Evolutionary conservation across 2,888 invertebrate genomes (phyloP), one percentile per base, ranked within the genome.

Genomic region (Chloromyia formosa): DNA sequence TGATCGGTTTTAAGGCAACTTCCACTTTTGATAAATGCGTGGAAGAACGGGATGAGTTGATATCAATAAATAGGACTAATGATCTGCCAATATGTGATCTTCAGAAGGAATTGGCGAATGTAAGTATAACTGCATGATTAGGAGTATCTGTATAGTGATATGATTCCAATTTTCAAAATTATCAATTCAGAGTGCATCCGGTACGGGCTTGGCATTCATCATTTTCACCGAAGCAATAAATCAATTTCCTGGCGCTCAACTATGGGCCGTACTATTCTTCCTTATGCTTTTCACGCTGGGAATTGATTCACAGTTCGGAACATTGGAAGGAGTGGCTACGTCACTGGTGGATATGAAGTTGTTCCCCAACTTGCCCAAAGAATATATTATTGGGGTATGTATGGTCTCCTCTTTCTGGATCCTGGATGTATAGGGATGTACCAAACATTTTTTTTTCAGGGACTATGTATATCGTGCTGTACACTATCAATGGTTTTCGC

Each of bases 211-310:
- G 75, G 98, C 97, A 0, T 98, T 98, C 85, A 97, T 97, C 77
- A 96, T 97, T 79, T 98, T 97, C 87, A 97, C 98, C 0, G 97
- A 98, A 86, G 98, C 98, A 7, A 97, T 98, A 82, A 96, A 97
- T 86, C 97, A 97, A 86, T 97, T 98, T 85, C 97, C 97, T 0
- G 95, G 96, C 0, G 95, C 97, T 0, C 97, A 96, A 80, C 91
- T 98, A 82, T 98, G 98, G 98, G 94, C 97, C 2, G 90, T 97
- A 14, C 89, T 98, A 12, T 98, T 98, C 87, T 98, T 98, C 86
- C 88, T 97, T 71, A 98, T 98, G 98, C 89, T 98, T 45, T 95
- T 98, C 84, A 97, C 97, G 0, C 87, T 98, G 75, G 98, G 98
- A 5, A 96, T 98, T 77, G 98, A 97, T 84, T 97, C 97, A 0